Conservation (phyloP, 2,797 vertebrate genomes). For the Psittacula derbiana region DNA sequence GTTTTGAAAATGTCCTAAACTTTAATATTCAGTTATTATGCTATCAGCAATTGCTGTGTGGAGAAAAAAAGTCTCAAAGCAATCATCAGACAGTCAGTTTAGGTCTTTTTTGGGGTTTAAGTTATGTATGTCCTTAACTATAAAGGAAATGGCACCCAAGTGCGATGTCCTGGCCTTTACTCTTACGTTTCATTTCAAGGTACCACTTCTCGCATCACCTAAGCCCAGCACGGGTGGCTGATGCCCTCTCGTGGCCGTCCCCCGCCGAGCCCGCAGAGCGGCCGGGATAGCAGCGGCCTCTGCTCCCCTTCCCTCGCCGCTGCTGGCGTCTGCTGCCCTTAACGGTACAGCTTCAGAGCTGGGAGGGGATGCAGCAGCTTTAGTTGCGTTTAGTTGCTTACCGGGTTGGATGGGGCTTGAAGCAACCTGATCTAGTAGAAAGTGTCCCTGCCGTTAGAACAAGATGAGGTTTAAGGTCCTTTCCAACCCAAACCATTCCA, state of each 20-base stretch:
- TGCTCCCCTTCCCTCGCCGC: no score
- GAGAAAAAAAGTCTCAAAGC: neutral
- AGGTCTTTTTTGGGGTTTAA: rapidly evolving
- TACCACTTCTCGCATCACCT: neutral
- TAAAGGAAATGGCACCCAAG: neutral
- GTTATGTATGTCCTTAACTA: neutral
- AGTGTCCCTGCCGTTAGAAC: neutral
- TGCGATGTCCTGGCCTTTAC: no score
- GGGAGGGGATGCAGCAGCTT: no score
- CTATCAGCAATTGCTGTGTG: rapidly evolving
- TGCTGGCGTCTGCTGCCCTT: neutral
- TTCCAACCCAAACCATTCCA: neutral
- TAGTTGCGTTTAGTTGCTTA: neutral
- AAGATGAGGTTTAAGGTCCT: neutral
- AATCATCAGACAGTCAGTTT: neutral
- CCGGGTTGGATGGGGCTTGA: neutral
- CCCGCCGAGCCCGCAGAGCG: neutral
- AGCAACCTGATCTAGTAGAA: neutral
- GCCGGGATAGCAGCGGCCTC: neutral
- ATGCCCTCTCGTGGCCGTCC: slow-evolving; percentile 23
- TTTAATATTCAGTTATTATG: neutral
- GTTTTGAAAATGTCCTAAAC: neutral
- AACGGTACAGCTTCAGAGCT: no score
- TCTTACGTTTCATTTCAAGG: neutral
- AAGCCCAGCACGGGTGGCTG: neutral